Conservation (phyloP, 92 coral and sea anemone genomes). For the Bergia sp. region DNA sequence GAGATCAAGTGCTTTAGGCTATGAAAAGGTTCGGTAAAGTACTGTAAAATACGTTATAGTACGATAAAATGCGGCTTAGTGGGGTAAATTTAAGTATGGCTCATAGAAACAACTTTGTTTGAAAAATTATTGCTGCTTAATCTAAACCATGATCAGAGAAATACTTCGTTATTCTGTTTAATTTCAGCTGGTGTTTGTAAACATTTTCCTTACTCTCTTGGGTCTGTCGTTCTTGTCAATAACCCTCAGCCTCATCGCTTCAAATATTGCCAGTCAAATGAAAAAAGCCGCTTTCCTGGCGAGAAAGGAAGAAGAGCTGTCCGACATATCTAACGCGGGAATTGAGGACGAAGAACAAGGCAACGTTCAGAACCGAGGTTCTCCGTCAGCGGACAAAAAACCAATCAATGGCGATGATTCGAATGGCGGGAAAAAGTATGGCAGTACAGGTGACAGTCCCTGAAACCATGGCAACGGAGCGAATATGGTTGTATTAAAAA, state of each 20-base stretch:
- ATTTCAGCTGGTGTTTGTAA: conserved; percentile 73
- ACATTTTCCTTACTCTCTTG: conserved; percentile 71
- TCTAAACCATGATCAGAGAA: not conserved
- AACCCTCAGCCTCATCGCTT: conserved; percentile 84
- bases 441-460: conserved; percentile 67
- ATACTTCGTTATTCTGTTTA: not conserved
- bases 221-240: conserved; percentile 83
- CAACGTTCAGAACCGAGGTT: conserved; percentile 20
- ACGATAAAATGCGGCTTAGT: too few relatives aligned
- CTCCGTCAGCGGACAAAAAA: conserved; percentile 56
- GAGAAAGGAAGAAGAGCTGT: conserved; percentile 69
- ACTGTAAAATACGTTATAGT: too few relatives aligned
- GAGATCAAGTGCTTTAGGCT: too few relatives aligned
- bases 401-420: conserved; percentile 57
- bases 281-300: conserved; percentile 77
- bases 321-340: conserved; percentile 69
- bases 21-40: too few relatives aligned
- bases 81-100: too few relatives aligned
- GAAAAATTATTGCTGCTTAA: not conserved
- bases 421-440: conserved; percentile 81
- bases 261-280: conserved; percentile 81
- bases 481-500: not conserved
- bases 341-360: conserved; percentile 61
- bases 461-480: conserved; percentile 16
- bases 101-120: not conserved